Percentiles rank a stretch among this genome's conserved stretches.
phyloP scores from a whole-genome alignment of 2,888 invertebrate species.

The Glyphotaelius pellucidus region DNA sequence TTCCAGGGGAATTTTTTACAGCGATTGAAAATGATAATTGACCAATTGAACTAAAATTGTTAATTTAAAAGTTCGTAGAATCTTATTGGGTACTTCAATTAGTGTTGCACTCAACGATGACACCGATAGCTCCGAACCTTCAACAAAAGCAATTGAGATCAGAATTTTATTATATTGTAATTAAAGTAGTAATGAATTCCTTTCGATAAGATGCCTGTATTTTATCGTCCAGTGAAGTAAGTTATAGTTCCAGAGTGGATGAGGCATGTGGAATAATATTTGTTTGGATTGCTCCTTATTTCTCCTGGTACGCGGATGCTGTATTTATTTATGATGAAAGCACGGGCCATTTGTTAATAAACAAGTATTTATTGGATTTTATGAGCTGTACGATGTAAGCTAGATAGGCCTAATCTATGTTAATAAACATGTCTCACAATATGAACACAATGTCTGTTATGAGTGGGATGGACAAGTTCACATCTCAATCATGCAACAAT shows the following conservation, averaged over 20 bases:
- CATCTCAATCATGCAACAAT: constrained; percentile 31
- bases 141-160: neutral
- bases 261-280: constrained; percentile 34
- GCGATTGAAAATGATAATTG: neutral
- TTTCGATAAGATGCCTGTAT: neutral
- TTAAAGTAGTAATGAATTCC: neutral
- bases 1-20: neutral
- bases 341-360: constrained; percentile 57
- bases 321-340: constrained; percentile 33
- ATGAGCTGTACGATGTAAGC: neutral
- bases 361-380: constrained; percentile 53
- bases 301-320: constrained; percentile 47
- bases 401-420: neutral
- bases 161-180: neutral
- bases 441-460: neutral
- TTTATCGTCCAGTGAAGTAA: neutral
- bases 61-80: neutral
- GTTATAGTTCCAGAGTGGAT: neutral
- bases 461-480: constrained; percentile 30
- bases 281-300: constrained; percentile 50
- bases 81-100: neutral
- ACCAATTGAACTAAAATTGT: neutral
- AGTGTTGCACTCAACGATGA: neutral
- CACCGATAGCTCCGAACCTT: neutral
- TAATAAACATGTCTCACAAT: constrained; percentile 47